Percentiles rank a stretch among this genome's conserved stretches.
Conservation (phyloP, 2,113 vertebrate species). For the Malurus melanocephalus region DNA sequence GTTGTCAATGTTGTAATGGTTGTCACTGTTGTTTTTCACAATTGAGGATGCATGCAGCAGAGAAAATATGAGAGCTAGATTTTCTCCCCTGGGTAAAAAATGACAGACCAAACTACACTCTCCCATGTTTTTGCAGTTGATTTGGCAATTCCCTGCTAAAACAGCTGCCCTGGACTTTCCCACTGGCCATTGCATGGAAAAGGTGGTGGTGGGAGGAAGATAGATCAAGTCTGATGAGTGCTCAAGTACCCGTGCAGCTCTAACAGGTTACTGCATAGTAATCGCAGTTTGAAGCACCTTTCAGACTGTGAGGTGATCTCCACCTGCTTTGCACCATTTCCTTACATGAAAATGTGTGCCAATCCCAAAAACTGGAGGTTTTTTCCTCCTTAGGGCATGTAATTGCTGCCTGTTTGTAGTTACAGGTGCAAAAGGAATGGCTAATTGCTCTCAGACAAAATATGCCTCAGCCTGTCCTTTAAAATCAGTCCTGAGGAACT, state of each 20-base stretch:
- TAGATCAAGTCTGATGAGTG: not conserved
- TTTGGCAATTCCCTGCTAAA: not conserved
- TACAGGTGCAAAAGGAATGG: not conserved
- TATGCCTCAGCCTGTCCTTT: not conserved
- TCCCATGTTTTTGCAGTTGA: not conserved
- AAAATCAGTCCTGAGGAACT: not conserved
- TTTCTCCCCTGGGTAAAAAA: not conserved
- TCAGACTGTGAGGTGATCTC: not conserved
- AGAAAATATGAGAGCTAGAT: not conserved
- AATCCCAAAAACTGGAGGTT: not conserved
- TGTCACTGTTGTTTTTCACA: not conserved
- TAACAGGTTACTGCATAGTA: not conserved
- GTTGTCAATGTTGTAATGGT: not conserved
- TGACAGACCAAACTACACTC: not conserved
- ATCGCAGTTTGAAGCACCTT: not conserved
- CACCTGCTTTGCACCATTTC: not conserved
- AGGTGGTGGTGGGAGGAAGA: fast-evolving
- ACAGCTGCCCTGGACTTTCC: not conserved
- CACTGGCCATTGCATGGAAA: not conserved
- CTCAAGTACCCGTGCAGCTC: fast-evolving
- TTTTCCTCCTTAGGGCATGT: not conserved
- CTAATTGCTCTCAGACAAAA: not conserved
- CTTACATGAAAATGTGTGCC: not conserved
- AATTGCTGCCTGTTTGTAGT: not conserved
- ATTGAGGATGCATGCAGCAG: not conserved